Base-by-base conservation (phyloP, 2,888 invertebrate species). In the Sesia bembeciformis region DNA sequence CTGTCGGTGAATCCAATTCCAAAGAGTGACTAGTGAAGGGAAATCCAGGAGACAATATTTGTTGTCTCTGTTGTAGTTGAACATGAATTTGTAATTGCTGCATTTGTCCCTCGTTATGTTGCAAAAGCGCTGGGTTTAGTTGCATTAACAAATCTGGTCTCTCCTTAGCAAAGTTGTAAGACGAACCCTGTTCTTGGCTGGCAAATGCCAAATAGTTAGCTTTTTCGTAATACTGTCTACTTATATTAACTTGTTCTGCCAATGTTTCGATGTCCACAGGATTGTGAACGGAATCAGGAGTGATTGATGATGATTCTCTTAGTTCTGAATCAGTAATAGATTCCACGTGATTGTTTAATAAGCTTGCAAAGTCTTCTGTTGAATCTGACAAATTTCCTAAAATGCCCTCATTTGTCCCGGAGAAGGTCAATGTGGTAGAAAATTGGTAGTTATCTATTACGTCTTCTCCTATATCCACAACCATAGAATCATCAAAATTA, bases 361-460 rank as follows among this genome's bases (percentile, higher is more conserved):
- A 94, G 55, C 91, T 92, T 57, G 92, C 93, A 53, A 96, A 90
- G 68, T 96, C 96, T 23, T 95, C 94, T 0, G 95, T 93, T 0
- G 95, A 95, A 73, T 96, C 96, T 42, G 94, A 93, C 6, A 96
- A 85, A 65, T 93, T 94, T 67, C 95, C 95, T 62, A 96, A 89
- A 53, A 96, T 87, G 66, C 94, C 93, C 79, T 96, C 96, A 42
- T 94, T 94, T 7, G 94, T 92, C 52, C 93, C 93, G 52, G 94
- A 93, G 72, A 96, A 94, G 53, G 95, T 95, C 54, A 96, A 78
- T 0, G 95, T 95, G 3, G 95, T 95, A 5, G 94, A 93, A 74
- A 96, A 96, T 68, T 95, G 96, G 52, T 95, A 87, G 40, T 95
- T 95, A 79, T 96, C 96, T 46, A 95, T 95, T 1, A 93, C 93